A percentile compares a stretch with the other conserved stretches of the same genome.
These are phyloP conservation scores for Oceanodroma leucorhoa DNA, from an alignment of 2,797 vertebrate genomes.

Conservation along the genomic window DNA sequence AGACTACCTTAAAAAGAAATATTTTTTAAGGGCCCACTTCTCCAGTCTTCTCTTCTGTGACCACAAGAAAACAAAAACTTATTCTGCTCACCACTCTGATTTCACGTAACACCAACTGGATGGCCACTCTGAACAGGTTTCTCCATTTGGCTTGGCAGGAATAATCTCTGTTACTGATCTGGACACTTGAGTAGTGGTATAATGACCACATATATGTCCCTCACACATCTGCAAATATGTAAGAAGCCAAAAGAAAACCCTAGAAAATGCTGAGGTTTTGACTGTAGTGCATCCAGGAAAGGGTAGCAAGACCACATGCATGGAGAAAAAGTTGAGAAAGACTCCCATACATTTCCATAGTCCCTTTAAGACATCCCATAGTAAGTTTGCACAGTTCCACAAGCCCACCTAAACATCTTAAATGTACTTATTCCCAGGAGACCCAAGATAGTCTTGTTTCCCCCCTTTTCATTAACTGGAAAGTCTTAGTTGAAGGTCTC, in stretches of 20 bases:
- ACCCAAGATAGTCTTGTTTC: not conserved
- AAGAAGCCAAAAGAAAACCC: not conserved
- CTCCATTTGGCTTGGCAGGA: not conserved
- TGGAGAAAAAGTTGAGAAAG: not conserved
- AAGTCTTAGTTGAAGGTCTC: not conserved
- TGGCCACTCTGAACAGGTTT: not conserved
- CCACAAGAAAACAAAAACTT: not conserved
- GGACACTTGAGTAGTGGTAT: not conserved
- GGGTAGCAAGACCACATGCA: not conserved
- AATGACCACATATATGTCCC: not conserved
- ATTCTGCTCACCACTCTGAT: not conserved
- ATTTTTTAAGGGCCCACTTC: not conserved
- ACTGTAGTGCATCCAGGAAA: not conserved
- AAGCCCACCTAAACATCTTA: not conserved
- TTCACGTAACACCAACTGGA: not conserved
- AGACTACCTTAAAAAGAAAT: not conserved
- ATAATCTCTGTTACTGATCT: not conserved
- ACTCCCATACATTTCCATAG: not conserved
- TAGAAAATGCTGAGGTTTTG: not conserved
- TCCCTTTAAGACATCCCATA: not conserved
- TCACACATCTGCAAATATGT: not conserved
- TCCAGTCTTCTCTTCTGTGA: not conserved
- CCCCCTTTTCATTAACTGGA: not conserved
- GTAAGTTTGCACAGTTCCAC: not conserved
- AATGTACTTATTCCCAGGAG: not conserved